Conservation (phyloP, 1,140 invertebrate species). For the Drosophila burlai region DNA sequence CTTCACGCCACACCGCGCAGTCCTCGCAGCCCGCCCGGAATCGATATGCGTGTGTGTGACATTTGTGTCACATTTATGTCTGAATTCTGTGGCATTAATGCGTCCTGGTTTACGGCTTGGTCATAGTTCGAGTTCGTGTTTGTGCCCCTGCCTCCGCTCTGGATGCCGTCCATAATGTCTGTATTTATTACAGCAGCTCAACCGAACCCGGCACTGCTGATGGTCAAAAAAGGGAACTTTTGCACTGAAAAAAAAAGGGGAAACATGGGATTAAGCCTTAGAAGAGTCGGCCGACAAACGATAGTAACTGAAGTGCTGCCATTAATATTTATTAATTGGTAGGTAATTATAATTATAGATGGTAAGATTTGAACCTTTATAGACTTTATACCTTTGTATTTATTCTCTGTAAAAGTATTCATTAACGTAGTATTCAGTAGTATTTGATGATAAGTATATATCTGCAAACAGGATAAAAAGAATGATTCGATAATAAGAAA, state of each 20-base stretch:
- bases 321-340: background rate
- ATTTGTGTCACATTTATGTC: conserved; percentile 82
- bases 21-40: conserved; percentile 19
- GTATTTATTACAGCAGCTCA: conserved; percentile 68
- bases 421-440: background rate
- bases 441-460: background rate
- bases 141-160: background rate
- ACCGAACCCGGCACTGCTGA: conserved; percentile 41
- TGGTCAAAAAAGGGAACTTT: conserved; percentile 27
- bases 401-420: background rate
- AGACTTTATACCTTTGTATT: background rate
- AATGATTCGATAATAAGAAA: too few species aligned
- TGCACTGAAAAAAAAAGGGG: background rate
- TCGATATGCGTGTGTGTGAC: conserved; percentile 73
- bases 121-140: conserved; percentile 43
- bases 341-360: background rate
- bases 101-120: conserved; percentile 61
- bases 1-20: conserved; percentile 14
- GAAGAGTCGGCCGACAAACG: background rate
- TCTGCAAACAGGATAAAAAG: background rate
- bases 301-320: background rate
- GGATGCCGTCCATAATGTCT: conserved; percentile 51
- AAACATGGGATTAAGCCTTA: background rate
- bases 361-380: too few species aligned
- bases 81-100: conserved; percentile 73